Base-by-base conservation (phyloP, 1,140 invertebrate species). In the Chymomyza costata region DNA sequence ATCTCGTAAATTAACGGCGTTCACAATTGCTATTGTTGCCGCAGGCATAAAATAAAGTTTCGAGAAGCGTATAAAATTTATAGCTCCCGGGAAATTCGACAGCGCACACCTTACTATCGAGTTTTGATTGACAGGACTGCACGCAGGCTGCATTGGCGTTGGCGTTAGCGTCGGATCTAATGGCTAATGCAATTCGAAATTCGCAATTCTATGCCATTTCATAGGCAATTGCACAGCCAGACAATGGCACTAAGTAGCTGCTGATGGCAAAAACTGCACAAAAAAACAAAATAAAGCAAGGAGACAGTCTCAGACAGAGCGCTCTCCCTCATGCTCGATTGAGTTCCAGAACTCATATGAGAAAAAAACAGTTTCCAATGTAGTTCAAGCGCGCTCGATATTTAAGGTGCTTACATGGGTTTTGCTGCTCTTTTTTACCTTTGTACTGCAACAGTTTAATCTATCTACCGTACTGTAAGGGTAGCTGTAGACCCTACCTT, bases 1-100 rank as follows among this genome's bases (percentile, higher is more conserved):
- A 82, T 82, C 66, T 82, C 78, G 78, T 82, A 82, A 82, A 82
- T 82, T 82, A 82, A 82, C 78, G 73, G 71, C 73, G 73, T 80
- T 80, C 59, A 56, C 66, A 15, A 45, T 51, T n/a, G 56, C 45
- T 34, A 60, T 57, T 62, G 58, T 62, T 57, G 53, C 53, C 58
- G 51, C 65, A 57, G 49, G 49, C 71, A 76, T 76, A 78, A 78
- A 80, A 73, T 80, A 80, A 80, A 80, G 73, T 80, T 80, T 80
- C 73, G 55, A 80, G 74, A 71, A 80, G 67, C 73, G 73, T 80
- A 80, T 80, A 80, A 80, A 80, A 80, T 80, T 73, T 80, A 80
- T 80, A 65, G 73, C 67, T 35, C 37, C 62, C 40, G 56, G 71
- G 63, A 76, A 76, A 76, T 76, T 66, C 66, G 71, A 80, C 67